Percentiles rank a stretch among this genome's conserved stretches.
phyloP scores from a whole-genome alignment of 2,797 vertebrate genomes.

The Coccyzus lansbergi region DNA sequence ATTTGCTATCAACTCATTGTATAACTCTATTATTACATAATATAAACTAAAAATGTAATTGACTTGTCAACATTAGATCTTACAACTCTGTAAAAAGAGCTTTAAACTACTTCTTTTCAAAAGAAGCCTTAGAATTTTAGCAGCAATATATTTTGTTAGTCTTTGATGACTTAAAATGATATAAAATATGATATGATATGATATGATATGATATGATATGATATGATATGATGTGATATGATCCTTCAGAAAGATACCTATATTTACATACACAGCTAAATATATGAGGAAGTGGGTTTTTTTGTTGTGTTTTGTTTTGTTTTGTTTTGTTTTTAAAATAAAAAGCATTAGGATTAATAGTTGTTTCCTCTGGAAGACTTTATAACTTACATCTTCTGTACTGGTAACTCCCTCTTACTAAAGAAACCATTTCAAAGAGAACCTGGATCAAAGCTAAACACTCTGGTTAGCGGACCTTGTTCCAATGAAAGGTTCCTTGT shows the following conservation, averaged over 20 bases:
- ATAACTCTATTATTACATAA: neutral
- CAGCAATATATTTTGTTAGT: neutral
- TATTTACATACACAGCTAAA: neutral
- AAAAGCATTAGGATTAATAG: neutral
- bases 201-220: too few species aligned
- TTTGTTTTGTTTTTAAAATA: neutral
- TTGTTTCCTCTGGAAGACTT: neutral
- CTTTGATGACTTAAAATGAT: neutral
- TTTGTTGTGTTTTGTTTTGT: neutral
- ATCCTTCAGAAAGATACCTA: neutral
- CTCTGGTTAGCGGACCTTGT: neutral
- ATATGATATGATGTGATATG: too few species aligned
- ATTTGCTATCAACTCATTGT: neutral
- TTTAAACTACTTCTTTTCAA: neutral
- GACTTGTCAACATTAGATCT: neutral
- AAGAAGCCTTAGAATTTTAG: neutral
- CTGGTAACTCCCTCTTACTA: rapidly evolving
- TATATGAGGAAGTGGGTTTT: neutral
- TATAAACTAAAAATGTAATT: neutral
- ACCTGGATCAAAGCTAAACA: neutral
- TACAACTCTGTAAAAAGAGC: neutral
- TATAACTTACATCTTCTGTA: neutral
- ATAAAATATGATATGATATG: too few species aligned
- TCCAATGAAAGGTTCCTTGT: neutral
- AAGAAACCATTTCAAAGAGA: neutral